Evolutionary conservation across 2,797 vertebrate genomes (phyloP), one percentile per base, ranked within the genome.

Genomic region (Vespertilio murinus): DNA sequence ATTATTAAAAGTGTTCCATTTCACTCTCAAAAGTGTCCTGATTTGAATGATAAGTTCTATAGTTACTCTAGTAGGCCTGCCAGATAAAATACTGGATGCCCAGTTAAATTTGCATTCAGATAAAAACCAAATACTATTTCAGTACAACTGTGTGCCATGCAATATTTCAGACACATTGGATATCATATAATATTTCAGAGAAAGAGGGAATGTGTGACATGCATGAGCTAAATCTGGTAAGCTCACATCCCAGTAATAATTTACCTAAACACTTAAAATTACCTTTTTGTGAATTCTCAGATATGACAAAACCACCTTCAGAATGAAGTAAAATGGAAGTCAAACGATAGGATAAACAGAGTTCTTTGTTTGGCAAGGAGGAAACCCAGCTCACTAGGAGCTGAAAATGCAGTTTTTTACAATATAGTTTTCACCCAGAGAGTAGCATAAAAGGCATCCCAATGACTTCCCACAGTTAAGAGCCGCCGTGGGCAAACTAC

Each of bases 291-390:
- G 65, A 70, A 79, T 56, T 77, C 59, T 71, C 30, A 92, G 30
- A 61, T 45, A 86, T 81, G 12, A 64, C n/a, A 89, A 81, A 95
- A 93, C 28, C 25, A 82, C 25, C 86, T 56, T 95, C 64, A 88
- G 85, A 93, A 92, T 78, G 78, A 73, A 84, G 67, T 73, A 25
- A 93, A 81, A 61, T 79, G 28, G 33, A 92, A 92, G 52, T 75
- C 70, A 75, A 86, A 87, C 35, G 82, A 42, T 78, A 70, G 38
- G 35, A 86, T 33, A 40, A 83, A 59, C 33, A 47, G 25, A 65
- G 6, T n/a, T 84, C 23, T 40, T 59, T 54, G 16, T 40, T 59
- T 54, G 16, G 42, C 22, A 82, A 85, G n/a, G 22, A 89, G 9
- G 49, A 77, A 5, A 56, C 23, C 25, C 9, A 70, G 71, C 65